These are phyloP conservation scores for Morelia viridis DNA, from an alignment of 2,797 vertebrate genomes.

Conservation along the genomic window DNA sequence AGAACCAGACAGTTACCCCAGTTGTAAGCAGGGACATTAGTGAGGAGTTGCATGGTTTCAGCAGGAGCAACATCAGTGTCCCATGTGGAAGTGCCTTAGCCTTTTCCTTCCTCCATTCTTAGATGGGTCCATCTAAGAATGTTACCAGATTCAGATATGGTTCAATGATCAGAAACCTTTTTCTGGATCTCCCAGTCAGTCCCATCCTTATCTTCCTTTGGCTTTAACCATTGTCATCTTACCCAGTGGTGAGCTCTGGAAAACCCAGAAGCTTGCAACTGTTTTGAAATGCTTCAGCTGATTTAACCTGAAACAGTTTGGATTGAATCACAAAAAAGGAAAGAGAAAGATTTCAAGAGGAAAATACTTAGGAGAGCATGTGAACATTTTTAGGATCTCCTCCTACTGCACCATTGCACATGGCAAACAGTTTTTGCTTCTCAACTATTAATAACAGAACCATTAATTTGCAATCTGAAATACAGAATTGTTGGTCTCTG, in stretches of 20 bases:
- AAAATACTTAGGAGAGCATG: background rate
- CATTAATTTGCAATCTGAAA: background rate
- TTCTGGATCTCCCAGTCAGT: background rate
- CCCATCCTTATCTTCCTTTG: background rate
- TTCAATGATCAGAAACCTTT: background rate
- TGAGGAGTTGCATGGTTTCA: background rate
- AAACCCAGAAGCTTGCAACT: background rate
- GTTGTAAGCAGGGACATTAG: background rate
- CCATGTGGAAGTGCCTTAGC: background rate
- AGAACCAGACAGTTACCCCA: background rate
- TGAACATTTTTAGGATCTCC: background rate
- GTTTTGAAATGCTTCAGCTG: background rate
- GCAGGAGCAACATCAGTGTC: background rate
- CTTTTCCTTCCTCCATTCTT: background rate
- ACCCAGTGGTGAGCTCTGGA: background rate
- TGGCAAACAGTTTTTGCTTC: background rate
- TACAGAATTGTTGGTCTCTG: background rate
- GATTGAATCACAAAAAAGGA: background rate
- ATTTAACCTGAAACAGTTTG: background rate
- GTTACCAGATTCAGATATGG: background rate
- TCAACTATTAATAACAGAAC: background rate
- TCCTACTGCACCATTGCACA: background rate
- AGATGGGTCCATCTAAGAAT: background rate
- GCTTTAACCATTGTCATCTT: background rate
- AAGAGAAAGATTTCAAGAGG: background rate